Conservation (phyloP, 2,888 invertebrate species). For the Drosophila demipolita region DNA sequence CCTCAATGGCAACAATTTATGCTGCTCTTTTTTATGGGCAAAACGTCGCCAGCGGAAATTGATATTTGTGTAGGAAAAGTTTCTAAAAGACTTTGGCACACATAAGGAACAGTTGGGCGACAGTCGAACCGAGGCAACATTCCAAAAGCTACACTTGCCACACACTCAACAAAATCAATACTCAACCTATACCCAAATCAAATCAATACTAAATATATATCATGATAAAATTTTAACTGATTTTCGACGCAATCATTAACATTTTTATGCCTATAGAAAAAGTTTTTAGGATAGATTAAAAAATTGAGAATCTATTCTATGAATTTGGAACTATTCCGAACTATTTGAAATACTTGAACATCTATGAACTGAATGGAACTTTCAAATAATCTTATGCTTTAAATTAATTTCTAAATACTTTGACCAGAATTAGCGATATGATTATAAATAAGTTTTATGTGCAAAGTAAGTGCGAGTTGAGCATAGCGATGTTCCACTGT, state of each 20-base stretch:
- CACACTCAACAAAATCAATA: slow-evolving; percentile 7
- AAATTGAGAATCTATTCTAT: too few species aligned
- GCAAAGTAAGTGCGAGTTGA: not conserved
- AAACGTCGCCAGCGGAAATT: slow-evolving; percentile 79
- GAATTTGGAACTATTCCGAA: not conserved
- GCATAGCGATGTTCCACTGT: slow-evolving; percentile 28
- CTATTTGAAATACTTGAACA: not conserved
- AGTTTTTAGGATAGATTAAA: too few species aligned
- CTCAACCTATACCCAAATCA: not conserved
- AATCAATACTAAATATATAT: not conserved
- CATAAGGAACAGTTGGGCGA: slow-evolving; percentile 29
- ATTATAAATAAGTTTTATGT: not conserved
- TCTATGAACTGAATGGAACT: not conserved
- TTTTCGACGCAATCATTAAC: not conserved
- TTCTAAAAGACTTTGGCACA: slow-evolving; percentile 65
- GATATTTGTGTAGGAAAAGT: slow-evolving; percentile 75
- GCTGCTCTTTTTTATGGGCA: slow-evolving; percentile 65
- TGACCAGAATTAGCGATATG: not conserved
- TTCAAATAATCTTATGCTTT: not conserved
- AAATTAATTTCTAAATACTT: not conserved
- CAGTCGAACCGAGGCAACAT: not conserved
- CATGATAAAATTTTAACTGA: not conserved
- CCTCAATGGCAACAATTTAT: slow-evolving; percentile 79
- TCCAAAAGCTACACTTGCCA: not conserved
- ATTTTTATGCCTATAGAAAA: not conserved